These are phyloP conservation scores for Chrysoperla carnea DNA, from an alignment of 1,140 invertebrate species.

Conservation along the genomic window DNA sequence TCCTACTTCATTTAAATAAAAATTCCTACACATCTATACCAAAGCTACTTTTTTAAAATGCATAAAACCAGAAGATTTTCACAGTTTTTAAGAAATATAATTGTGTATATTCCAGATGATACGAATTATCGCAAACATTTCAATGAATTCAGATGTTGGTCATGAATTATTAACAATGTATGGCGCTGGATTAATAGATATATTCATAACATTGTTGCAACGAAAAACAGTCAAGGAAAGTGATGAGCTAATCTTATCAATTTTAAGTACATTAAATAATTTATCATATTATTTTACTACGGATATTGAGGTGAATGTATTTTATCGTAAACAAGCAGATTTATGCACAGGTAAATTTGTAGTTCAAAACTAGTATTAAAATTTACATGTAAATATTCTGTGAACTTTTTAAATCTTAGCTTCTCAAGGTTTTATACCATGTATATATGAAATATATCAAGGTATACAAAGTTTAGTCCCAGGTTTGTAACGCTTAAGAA, in stretches of 20 bases:
- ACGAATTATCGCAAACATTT: constrained; percentile 53
- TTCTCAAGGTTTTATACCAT: too few species aligned
- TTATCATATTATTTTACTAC: constrained; percentile 37
- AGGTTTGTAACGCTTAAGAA: too few species aligned
- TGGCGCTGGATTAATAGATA: constrained; percentile 24
- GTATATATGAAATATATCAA: too few species aligned
- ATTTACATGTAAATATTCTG: too few species aligned
- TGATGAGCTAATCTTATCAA: constrained; percentile 43
- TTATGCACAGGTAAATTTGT: constrained; percentile 17
- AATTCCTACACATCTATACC: too few species aligned
- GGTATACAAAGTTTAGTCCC: too few species aligned
- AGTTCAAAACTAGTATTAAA: too few species aligned
- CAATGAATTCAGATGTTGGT: constrained; percentile 49
- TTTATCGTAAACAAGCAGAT: constrained; percentile 20
- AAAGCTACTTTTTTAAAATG: too few species aligned
- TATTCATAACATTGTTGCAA: constrained; percentile 27
- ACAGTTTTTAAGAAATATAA: too few species aligned
- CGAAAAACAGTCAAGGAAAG: constrained; percentile 34
- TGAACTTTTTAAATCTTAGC: too few species aligned
- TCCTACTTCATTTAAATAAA: too few species aligned
- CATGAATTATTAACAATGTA: constrained; percentile 26
- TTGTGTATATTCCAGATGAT: constrained; percentile 30
- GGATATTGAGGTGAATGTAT: constrained; percentile 19
- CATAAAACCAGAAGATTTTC: too few species aligned
- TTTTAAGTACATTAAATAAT: constrained; percentile 46